Percentiles rank a stretch among this genome's conserved stretches.
Evolutionary conservation across 2,797 vertebrate species (phyloP).

Genomic region (Eutrigla gurnardus): DNA sequence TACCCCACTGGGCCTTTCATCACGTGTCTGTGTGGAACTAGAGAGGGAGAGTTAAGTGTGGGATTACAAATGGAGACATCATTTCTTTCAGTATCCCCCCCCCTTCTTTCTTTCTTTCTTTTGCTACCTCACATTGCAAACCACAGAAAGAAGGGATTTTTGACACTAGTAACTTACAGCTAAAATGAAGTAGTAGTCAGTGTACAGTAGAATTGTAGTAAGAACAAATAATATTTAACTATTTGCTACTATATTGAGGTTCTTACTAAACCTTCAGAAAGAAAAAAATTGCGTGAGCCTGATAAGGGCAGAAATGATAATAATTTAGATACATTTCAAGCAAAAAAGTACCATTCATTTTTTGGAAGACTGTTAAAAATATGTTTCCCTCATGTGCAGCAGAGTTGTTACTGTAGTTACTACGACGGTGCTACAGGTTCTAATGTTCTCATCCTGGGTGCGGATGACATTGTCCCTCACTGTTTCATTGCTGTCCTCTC

Average conservation of each 20-base stretch:
- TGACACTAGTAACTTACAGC: neutral
- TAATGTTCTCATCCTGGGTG: constrained; percentile 43
- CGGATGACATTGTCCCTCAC: constrained; percentile 45
- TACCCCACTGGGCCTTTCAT: constrained; percentile 81
- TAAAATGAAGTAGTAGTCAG: too few relatives aligned
- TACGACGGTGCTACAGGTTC: constrained; percentile 36
- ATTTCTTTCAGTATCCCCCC: constrained; percentile 45
- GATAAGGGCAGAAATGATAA: too few relatives aligned
- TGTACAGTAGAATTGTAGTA: too few relatives aligned
- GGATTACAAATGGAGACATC: constrained; percentile 64
- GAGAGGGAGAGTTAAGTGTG: constrained; percentile 52
- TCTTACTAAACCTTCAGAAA: too few relatives aligned
- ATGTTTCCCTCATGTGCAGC: constrained; percentile 1
- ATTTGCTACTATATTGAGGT: too few relatives aligned
- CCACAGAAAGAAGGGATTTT: neutral
- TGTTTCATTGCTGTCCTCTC: constrained; percentile 47
- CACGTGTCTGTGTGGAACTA: constrained; percentile 43
- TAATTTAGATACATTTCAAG: too few relatives aligned
- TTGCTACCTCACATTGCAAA: neutral
- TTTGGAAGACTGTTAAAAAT: constrained; percentile 19
- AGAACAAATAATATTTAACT: too few relatives aligned
- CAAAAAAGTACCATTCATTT: neutral
- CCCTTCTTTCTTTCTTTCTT: constrained; percentile 15
- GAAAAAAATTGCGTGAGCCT: too few relatives aligned
- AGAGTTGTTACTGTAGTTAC: constrained; percentile 3